Conservation (phyloP, 2,113 vertebrate genomes). For the Pholis gunnellus region DNA sequence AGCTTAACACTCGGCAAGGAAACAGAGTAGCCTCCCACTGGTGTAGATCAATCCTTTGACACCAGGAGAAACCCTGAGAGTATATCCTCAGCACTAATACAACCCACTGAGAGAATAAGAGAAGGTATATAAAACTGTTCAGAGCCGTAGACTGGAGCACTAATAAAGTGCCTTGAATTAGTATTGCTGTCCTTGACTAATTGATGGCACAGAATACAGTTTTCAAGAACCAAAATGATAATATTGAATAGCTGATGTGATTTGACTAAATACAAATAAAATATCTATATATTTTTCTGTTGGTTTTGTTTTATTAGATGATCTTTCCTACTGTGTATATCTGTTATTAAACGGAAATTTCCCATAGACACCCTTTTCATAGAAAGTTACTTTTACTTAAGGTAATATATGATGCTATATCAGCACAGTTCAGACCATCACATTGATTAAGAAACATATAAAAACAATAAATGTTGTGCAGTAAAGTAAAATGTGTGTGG, state of each 20-base stretch:
- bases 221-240: neutral
- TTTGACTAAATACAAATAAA: neutral
- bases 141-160: conserved; percentile 4
- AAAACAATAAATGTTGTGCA: neutral
- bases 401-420: neutral
- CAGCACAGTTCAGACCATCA: neutral
- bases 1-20: conserved; percentile 75
- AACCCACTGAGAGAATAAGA: conserved; percentile 34
- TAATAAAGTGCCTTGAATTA: conserved; percentile 28
- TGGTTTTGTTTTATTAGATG: neutral
- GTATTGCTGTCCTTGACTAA: conserved; percentile 12
- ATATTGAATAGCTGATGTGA: neutral
- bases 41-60: conserved; percentile 71
- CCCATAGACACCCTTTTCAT: neutral
- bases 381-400: neutral
- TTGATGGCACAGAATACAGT: neutral
- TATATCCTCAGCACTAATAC: conserved; percentile 54
- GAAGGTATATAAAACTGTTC: conserved; percentile 35
- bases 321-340: neutral
- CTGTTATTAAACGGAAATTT: neutral
- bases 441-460: neutral
- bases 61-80: conserved; percentile 42
- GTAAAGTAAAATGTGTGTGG: neutral
- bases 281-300: neutral
- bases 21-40: conserved; percentile 72